Percentiles rank a stretch among this genome's conserved stretches.
phyloP scores from a whole-genome alignment of 2,113 vertebrate species.

The Carassius auratus region DNA sequence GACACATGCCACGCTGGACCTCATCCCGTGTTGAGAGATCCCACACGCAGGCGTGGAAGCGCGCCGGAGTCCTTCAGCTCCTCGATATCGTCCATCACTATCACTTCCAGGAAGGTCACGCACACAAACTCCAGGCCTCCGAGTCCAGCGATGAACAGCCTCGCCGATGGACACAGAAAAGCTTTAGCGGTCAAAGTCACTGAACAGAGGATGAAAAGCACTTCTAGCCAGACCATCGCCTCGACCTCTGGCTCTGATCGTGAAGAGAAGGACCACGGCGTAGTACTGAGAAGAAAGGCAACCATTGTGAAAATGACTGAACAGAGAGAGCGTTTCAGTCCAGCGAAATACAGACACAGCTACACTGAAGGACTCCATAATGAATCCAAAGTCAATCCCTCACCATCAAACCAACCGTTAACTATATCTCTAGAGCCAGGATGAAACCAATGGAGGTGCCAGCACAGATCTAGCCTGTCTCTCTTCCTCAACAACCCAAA shows the following conservation, averaged over 20 bases:
- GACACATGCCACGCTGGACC: constrained; percentile 44
- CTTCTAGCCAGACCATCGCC: background rate
- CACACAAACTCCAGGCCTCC: constrained; percentile 54
- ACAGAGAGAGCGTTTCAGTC: constrained; percentile 43
- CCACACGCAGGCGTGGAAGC: constrained; percentile 29
- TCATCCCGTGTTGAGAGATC: background rate
- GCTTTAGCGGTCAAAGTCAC: constrained; percentile 74
- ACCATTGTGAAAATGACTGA: constrained; percentile 66
- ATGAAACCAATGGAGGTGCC: constrained; percentile 51
- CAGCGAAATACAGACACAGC: constrained; percentile 60
- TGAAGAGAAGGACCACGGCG: constrained; percentile 38
- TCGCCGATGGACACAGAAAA: constrained; percentile 57
- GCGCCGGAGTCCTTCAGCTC: constrained; percentile 57
- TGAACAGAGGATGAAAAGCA: constrained; percentile 63
- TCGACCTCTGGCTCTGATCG: background rate
- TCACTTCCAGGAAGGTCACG: constrained; percentile 82
- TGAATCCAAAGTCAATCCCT: background rate
- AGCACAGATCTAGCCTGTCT: constrained; percentile 75
- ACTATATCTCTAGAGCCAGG: constrained; percentile 34
- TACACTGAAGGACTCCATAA: constrained; percentile 54
- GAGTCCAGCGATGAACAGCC: constrained; percentile 10
- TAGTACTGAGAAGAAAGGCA: constrained; percentile 59
- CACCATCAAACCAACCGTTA: background rate
- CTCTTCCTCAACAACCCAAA: constrained; percentile 78
- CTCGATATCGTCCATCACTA: constrained; percentile 89